Conservation (phyloP, 2,113 vertebrate species). For the Halcyon senegalensis region DNA sequence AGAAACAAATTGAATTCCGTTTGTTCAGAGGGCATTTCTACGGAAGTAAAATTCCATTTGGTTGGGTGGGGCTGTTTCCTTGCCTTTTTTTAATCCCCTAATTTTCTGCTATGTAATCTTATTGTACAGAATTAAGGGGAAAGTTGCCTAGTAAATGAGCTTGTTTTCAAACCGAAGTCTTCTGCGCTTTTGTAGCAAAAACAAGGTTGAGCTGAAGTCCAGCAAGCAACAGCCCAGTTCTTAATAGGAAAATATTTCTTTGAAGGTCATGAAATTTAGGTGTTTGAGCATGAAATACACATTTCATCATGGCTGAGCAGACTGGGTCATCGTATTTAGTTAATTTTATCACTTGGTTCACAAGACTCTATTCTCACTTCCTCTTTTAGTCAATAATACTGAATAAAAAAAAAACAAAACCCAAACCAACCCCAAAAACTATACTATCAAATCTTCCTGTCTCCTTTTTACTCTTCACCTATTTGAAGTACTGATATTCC, state of each 20-base stretch:
- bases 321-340: neutral
- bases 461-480: neutral
- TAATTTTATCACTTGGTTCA: neutral
- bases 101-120: conserved; percentile 6
- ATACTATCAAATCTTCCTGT: neutral
- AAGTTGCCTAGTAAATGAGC: neutral
- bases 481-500: neutral
- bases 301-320: neutral
- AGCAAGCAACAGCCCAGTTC: neutral
- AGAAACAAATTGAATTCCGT: conserved; percentile 31
- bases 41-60: conserved; percentile 23
- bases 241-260: neutral
- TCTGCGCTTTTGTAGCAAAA: neutral
- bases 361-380: neutral
- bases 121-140: neutral
- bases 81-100: neutral
- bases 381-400: neutral
- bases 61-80: neutral
- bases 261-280: neutral
- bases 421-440: neutral
- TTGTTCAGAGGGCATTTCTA: conserved; percentile 4
- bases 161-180: neutral
- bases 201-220: neutral
- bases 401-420: neutral
- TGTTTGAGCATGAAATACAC: conserved; percentile 6